Percentiles rank a stretch among this genome's conserved stretches.
phyloP scores from a whole-genome alignment of 2,113 vertebrate species.

The Spheniscus mendiculus region DNA sequence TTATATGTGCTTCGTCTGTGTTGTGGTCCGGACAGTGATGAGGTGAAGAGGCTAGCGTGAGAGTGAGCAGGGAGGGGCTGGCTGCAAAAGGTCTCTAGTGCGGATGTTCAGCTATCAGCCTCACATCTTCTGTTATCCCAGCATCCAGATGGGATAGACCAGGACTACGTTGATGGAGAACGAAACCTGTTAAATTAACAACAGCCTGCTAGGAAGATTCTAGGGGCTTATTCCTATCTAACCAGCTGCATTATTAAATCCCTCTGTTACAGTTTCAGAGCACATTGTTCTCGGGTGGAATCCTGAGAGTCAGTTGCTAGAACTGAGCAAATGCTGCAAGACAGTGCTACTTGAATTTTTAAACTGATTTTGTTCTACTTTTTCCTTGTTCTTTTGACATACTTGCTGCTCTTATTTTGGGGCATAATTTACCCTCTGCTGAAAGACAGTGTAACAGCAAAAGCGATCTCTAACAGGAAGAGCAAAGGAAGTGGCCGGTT shows the following conservation, averaged over 20 bases:
- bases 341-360: neutral
- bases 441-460: neutral
- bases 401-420: neutral
- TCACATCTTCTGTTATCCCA: neutral
- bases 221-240: neutral
- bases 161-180: neutral
- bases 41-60: neutral
- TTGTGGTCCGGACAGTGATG: fast-evolving
- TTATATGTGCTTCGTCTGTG: neutral
- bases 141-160: neutral
- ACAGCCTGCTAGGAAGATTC: neutral
- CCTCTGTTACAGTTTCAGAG: neutral
- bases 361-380: neutral
- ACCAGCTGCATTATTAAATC: neutral
- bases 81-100: neutral
- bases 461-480: neutral
- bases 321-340: neutral
- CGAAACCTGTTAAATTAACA: neutral
- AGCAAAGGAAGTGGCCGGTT: neutral
- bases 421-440: neutral
- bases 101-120: neutral
- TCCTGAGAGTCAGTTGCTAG: neutral
- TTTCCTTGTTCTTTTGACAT: neutral
- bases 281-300: neutral
- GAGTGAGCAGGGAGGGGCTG: neutral